Base-by-base conservation (phyloP, 2,888 invertebrate species). In the Incurvaria masculella region DNA sequence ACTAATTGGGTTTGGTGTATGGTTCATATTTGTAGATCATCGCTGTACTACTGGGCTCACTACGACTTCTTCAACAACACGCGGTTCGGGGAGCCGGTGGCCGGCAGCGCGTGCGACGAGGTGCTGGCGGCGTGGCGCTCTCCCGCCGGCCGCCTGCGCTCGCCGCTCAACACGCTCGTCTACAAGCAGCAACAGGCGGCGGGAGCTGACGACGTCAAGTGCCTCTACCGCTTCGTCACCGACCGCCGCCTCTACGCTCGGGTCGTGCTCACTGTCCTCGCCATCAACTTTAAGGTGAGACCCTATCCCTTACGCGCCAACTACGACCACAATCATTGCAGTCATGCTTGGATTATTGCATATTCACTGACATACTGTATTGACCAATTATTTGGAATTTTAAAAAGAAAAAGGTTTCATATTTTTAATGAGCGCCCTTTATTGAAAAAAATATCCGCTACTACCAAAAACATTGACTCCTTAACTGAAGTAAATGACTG, bases 51-150 rank as follows among this genome's bases (percentile, higher is more conserved):
- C 65, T 94, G 94, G 94, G 94, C 94, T 0, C 94, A 94, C 64
- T 94, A 94, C 62, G 94, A 94, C 62, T 94, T 94, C 78, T 94
- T 94, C 73, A 94, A 94, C 67, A 92, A 93, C 60, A 93, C 91
- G 0, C 86, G 88, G 46, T 88, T 89, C 54, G 94, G 94, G 0
- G 91, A 90, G 53, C 87, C 90, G 0, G 88, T 94, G 0, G 82
- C 84, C 0, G 88, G 86, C 18, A 92, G 91, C 0, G 84, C 87
- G 3, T 95, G 94, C 63, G 94, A 95, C 60, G 93, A 94, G 64
- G 86, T 89, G 2, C 92, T 94, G 63, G 87, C 89, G 10, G 90
- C 92, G 0, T 94, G 93, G 91, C 87, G 87, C 58, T 84, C 86
- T 51, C 79, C 86, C 8, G 84, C 84, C 20, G 94, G 94, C 0